Conservation (phyloP, 1,140 invertebrate genomes). For the Carposina sasakii region DNA sequence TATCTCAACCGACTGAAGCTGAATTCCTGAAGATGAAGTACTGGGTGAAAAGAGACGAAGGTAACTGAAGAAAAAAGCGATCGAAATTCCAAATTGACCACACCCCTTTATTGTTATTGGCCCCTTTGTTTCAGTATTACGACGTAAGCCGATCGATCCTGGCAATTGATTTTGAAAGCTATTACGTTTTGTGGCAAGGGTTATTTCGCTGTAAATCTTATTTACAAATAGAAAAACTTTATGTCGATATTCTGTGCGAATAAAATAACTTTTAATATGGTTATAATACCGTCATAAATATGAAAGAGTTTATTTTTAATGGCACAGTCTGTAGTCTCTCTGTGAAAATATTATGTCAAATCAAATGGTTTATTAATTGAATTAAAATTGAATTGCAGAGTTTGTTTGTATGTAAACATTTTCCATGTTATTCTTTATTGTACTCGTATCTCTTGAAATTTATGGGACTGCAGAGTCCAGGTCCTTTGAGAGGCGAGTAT, state of each 20-base stretch:
- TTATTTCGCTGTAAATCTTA: neutral
- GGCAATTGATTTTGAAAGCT: slow-evolving; percentile 14
- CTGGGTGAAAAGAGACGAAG: slow-evolving; percentile 16
- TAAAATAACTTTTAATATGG: neutral
- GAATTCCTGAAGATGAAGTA: no score
- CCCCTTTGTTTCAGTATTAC: slow-evolving; percentile 15
- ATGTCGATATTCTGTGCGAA: no score
- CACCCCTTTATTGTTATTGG: slow-evolving; percentile 58
- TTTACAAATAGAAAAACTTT: neutral
- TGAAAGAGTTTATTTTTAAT: neutral
- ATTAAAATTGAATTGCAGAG: no score
- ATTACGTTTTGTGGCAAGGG: neutral
- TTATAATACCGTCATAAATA: neutral
- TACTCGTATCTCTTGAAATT: no score
- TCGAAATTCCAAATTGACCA: slow-evolving; percentile 59
- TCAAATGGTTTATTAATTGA: no score
- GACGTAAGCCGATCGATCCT: neutral
- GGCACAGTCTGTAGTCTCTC: no score
- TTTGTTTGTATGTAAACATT: no score
- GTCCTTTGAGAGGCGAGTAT: no score
- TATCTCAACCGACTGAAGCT: no score
- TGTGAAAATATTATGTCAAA: no score
- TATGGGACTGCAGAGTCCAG: no score
- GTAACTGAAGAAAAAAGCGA: slow-evolving; percentile 44
- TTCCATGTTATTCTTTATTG: no score